Percentiles rank a stretch among this genome's conserved stretches.
phyloP scores from a whole-genome alignment of 2,113 vertebrate genomes.

The Propithecus coquereli region DNA sequence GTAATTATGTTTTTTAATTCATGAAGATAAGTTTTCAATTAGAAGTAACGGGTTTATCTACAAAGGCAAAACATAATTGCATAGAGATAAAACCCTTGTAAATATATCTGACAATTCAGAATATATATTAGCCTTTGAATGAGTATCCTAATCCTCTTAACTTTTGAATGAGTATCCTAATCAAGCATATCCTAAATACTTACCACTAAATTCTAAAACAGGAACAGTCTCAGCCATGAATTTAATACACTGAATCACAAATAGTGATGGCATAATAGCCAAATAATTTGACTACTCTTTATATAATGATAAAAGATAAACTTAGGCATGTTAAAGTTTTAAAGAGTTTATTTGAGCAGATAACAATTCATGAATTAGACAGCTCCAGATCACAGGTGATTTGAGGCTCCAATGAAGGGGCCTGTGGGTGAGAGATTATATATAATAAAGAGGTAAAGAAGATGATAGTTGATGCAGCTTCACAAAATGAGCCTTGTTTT shows the following conservation, averaged over 20 bases:
- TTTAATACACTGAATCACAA: background rate
- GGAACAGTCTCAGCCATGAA: background rate
- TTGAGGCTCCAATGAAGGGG: background rate
- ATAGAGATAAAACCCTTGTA: background rate
- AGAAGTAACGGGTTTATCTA: background rate
- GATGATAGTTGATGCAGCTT: background rate
- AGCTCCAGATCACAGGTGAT: background rate
- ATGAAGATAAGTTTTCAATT: background rate
- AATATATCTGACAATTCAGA: background rate
- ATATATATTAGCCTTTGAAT: background rate
- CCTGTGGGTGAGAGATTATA: background rate
- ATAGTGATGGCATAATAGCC: background rate
- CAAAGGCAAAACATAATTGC: background rate
- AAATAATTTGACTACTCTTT: background rate
- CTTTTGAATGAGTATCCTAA: background rate
- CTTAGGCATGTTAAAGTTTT: too few relatives aligned
- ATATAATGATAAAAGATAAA: background rate
- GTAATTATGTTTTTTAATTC: background rate
- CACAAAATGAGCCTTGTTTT: background rate
- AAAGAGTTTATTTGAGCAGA: background rate
- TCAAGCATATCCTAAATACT: background rate
- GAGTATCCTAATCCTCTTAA: background rate
- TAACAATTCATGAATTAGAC: background rate
- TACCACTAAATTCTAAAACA: background rate
- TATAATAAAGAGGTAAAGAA: background rate